phyloP scores from a whole-genome alignment of 2,888 invertebrate species.

The Brachypterus glaber region DNA sequence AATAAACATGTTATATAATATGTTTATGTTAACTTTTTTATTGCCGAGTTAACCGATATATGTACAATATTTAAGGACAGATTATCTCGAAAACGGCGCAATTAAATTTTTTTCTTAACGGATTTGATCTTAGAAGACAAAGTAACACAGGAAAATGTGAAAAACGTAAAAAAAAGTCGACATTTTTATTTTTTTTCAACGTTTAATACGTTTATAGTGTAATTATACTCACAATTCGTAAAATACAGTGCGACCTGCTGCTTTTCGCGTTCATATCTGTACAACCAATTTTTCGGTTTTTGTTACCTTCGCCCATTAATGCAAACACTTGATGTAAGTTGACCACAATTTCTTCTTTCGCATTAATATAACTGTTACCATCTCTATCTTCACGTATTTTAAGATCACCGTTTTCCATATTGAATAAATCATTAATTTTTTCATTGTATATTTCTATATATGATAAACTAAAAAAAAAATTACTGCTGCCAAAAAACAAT shows the following conservation, averaged over 20 bases:
- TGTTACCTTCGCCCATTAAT: conserved; percentile 54
- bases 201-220: no score
- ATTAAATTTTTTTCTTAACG: no score
- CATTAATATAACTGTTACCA: conserved; percentile 54
- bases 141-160: no score
- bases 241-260: conserved; percentile 82
- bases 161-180: no score
- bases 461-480: conserved; percentile 56
- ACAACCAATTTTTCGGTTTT: conserved; percentile 62
- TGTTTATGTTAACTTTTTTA: no score
- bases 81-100: no score
- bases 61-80: no score
- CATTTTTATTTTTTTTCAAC: no score
- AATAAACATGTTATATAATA: no score
- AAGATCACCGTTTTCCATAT: conserved; percentile 49
- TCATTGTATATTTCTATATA: conserved; percentile 89
- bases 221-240: conserved; percentile 63
- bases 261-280: conserved; percentile 85
- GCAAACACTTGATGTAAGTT: conserved; percentile 52
- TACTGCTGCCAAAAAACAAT: no score
- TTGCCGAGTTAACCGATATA: no score
- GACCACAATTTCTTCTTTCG: conserved; percentile 55
- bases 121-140: no score
- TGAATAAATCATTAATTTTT: conserved; percentile 65
- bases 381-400: conserved; percentile 55